A percentile compares a stretch with the other conserved stretches of the same genome.
Evolutionary conservation across 2,888 invertebrate species (phyloP).

Genomic region (Polylopha cassiicola): DNA sequence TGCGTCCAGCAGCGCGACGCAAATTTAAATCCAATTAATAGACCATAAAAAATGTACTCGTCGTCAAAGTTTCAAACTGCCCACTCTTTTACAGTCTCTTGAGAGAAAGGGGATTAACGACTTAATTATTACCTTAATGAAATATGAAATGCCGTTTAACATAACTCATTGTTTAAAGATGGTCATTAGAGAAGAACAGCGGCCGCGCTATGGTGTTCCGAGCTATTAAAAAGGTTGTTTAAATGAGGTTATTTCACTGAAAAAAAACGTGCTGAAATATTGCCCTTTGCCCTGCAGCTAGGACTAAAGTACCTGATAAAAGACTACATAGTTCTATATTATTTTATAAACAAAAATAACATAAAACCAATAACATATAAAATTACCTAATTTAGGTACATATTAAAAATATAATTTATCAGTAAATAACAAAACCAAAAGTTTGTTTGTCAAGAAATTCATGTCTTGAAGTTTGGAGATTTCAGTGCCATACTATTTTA

Average conservation of each 20-base stretch:
- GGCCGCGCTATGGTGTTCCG: constrained; percentile 33
- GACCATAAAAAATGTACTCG: constrained; percentile 36
- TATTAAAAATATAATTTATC: too few relatives aligned
- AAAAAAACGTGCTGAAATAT: constrained; percentile 35
- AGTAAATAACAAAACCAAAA: too few relatives aligned
- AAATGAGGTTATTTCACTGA: constrained; percentile 37
- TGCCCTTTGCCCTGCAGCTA: constrained; percentile 26
- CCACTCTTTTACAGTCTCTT: constrained; percentile 27
- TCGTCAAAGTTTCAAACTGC: constrained; percentile 5
- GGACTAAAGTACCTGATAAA: constrained; percentile 15
- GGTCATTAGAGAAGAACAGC: constrained; percentile 36
- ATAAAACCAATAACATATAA: too few relatives aligned
- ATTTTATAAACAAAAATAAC: constrained; percentile 18
- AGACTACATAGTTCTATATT: constrained; percentile 8
- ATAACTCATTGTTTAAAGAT: constrained; percentile 43
- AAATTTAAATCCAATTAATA: constrained; percentile 60
- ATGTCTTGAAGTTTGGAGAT: too few relatives aligned
- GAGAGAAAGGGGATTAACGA: constrained; percentile 32
- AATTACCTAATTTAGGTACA: too few relatives aligned
- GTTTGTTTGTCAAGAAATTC: too few relatives aligned
- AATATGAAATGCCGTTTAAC: constrained; percentile 39
- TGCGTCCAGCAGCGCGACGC: constrained; percentile 51
- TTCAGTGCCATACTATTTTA: too few relatives aligned
- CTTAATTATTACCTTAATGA: constrained; percentile 48
- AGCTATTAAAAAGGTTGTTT: constrained; percentile 36